A percentile compares a stretch with the other conserved stretches of the same genome.
Conservation (phyloP, 1,140 invertebrate genomes). For the Cataglyphis hispanica region DNA sequence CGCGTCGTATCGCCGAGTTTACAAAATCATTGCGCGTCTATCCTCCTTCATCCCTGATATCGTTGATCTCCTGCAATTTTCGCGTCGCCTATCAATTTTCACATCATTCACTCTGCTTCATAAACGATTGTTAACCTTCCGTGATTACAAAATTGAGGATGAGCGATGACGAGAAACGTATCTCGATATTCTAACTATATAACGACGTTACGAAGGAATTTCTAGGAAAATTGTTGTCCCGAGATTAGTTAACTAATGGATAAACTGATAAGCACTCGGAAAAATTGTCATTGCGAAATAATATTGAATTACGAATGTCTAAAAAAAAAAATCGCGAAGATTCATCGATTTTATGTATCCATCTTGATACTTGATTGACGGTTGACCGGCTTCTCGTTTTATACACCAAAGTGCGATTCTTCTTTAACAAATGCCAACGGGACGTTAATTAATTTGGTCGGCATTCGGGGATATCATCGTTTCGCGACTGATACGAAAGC, state of each 20-base stretch:
- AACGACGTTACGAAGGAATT: neutral
- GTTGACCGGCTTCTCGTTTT: slow-evolving; percentile 59
- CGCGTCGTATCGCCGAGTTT: slow-evolving; percentile 23
- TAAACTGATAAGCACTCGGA: neutral
- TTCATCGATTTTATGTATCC: slow-evolving; percentile 37
- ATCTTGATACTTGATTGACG: slow-evolving; percentile 57
- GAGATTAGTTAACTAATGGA: neutral
- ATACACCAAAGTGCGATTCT: slow-evolving; percentile 22
- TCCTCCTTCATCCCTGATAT: slow-evolving; percentile 20
- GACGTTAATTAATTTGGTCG: slow-evolving; percentile 59
- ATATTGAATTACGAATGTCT: slow-evolving; percentile 49
- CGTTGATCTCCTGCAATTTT: slow-evolving; percentile 8
- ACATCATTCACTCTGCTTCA: neutral
- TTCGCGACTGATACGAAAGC: slow-evolving; percentile 50
- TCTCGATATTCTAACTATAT: neutral
- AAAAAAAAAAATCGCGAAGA: slow-evolving; percentile 51
- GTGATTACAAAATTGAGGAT: neutral
- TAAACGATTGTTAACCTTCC: neutral
- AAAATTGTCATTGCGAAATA: slow-evolving; percentile 43
- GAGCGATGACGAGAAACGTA: neutral
- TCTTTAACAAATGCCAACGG: slow-evolving; percentile 43
- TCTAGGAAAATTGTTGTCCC: neutral
- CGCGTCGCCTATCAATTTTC: slow-evolving; percentile 17
- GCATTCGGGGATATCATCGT: slow-evolving; percentile 53
- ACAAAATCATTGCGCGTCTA: slow-evolving; percentile 43